Evolutionary conservation across 2,888 invertebrate species (phyloP).

Genomic region (Drosophila subquinaria): DNA sequence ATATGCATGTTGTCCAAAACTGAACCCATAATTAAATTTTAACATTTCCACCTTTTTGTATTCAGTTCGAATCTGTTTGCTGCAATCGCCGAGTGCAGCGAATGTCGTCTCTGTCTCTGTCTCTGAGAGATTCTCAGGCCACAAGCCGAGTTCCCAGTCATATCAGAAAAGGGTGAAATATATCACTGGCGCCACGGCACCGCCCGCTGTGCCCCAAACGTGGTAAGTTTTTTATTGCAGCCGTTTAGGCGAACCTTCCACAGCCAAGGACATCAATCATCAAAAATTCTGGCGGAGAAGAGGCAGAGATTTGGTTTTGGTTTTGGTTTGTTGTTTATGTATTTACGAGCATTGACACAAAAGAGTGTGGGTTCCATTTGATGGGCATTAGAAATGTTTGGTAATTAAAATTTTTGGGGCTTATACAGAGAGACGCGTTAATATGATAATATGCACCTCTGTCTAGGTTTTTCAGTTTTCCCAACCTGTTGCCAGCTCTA

Average conservation of each 20-base stretch:
- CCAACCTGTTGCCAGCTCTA: constrained; percentile 42
- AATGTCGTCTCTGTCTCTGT: constrained; percentile 39
- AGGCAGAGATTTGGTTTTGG: constrained; percentile 6
- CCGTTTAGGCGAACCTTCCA: constrained; percentile 77
- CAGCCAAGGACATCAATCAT: constrained; percentile 78
- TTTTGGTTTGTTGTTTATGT: constrained; percentile 21
- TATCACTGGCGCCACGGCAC: constrained; percentile 84
- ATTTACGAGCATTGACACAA: constrained; percentile 52
- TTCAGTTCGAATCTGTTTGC: constrained; percentile 28
- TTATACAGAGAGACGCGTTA: constrained; percentile 61
- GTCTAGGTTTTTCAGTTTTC: constrained; percentile 11
- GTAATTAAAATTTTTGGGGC: constrained; percentile 25
- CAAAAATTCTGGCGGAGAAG: constrained; percentile 52
- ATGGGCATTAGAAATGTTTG: constrained; percentile 49
- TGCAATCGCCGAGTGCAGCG: constrained; percentile 33
- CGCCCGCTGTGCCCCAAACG: constrained; percentile 82
- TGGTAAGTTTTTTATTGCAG: constrained; percentile 80
- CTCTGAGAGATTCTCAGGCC: constrained; percentile 52
- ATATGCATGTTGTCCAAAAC: constrained; percentile 38
- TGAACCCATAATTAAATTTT: constrained; percentile 80
- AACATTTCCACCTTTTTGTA: constrained; percentile 78
- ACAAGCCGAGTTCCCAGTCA: constrained; percentile 42
- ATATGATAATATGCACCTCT: constrained; percentile 78
- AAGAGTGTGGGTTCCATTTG: constrained; percentile 53
- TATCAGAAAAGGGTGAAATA: constrained; percentile 78